Base-by-base conservation (phyloP, 2,113 vertebrate genomes). In the Zingel zingel region DNA sequence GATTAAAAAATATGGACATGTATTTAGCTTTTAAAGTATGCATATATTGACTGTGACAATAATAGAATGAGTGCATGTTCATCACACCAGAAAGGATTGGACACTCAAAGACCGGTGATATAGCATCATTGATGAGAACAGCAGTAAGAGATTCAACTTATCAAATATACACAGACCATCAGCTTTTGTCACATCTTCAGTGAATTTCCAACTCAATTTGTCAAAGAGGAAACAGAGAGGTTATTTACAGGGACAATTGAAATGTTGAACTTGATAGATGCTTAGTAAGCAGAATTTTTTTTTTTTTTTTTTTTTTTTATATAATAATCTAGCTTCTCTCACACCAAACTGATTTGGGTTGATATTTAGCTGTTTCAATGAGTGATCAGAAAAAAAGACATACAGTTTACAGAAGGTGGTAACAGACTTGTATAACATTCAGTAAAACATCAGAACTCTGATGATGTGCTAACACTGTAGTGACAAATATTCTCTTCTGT, bases 71-170 rank as follows among this genome's bases (percentile, higher is more conserved):
- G 81, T 91, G 88, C 69, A 80, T 64, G 79, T 83, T 83, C 36
- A 82, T 86, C 84, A 86, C 85, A 91, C 84, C 77, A 86, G 89
- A 93, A 93, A 94, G 48, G 90, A 92, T 53, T 91, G 88, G 92
- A 94, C 91, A 93, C 91, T 85, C 81, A 79, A 86, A 88, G 72
- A 89, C 64, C 83, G 76, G 91, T 83, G 79, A 90, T 86, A 80
- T 36, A 93, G 74, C 85, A 88, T 93, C 91, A 86, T 93, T 93
- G 79, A 93, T 94, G 84, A 89, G 54, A 89, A 92, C 83, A 91
- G 82, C 74, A 91, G 80, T 70, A 71, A 88, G 66, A 89, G 73
- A 61, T 74, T 84, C 6, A 89, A 86, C 83, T 65, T 56, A 19
- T 74, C n/a, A 89, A 33, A 90, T 74, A 69, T 51, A 88, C 72